Evolutionary conservation across 2,888 invertebrate species (phyloP), one percentile per base, ranked within the genome.

Genomic region (Nomada fabriciana): DNA sequence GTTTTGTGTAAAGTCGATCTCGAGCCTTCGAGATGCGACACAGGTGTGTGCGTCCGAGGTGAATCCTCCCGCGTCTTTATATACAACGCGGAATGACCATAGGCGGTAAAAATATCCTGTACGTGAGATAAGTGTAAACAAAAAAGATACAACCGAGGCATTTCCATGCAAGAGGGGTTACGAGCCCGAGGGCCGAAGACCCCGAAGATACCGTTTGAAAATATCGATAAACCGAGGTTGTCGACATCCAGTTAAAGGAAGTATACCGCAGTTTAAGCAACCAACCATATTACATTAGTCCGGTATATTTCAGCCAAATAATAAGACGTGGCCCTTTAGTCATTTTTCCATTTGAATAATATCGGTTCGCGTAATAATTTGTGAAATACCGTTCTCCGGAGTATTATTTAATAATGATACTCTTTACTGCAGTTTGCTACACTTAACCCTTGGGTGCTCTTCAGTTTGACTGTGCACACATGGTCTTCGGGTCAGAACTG

Each of bases 81-180:
- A 83, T 81, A 81, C 64, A 52, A n/a, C 15, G 15, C 23, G 36
- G 5, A 9, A 52, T 25, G 42, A 23, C 61, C 61, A 53, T 47
- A 47, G 36, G 72, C 42, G 76, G 81, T 60, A 84, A 82, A 81
- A 73, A 76, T 81, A 78, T 81, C 72, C 67, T 47, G 75, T 69
- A 80, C 87, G 83, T 81, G 77, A 86, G 80, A 86, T 86, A 84
- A 57, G 77, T 84, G 74, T 77, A 75, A 80, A 87, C 15, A 76
- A 84, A 80, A 75, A 79, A 73, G 68, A 73, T 63, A 84, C 74
- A 74, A 77, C 76, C 50, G 11, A 53, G 53, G 60, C 77, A 84
- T 88, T 84, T 83, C 72, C 72, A 83, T 80, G 76, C 80, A 67
- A 55, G 70, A 76, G 57, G 55, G n/a, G 55, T 20, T 55, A 13